These are phyloP conservation scores for Brienomyrus brachyistius DNA, from an alignment of 2,113 vertebrate genomes.

Conservation along the genomic window DNA sequence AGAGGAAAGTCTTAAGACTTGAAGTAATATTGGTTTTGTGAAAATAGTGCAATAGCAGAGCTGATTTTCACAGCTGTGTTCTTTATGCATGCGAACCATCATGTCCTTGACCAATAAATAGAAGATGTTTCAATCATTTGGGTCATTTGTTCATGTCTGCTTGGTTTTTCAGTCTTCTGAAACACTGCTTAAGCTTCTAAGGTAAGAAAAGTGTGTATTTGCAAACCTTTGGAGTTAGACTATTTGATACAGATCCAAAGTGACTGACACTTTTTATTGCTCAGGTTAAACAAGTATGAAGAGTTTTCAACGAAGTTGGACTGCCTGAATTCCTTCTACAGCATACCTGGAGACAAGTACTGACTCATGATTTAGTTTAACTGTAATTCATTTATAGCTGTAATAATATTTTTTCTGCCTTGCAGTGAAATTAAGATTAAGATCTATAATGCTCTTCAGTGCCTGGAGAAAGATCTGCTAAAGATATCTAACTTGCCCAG, in stretches of 20 bases:
- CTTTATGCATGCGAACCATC: background rate
- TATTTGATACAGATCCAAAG: background rate
- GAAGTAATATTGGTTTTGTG: background rate
- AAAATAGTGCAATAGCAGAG: background rate
- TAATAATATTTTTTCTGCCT: background rate
- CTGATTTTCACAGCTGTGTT: background rate
- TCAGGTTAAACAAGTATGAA: conserved; percentile 65
- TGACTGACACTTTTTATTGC: background rate
- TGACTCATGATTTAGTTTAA: background rate
- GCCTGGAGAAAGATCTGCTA: conserved; percentile 63
- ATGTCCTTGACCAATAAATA: background rate
- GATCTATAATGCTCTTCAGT: conserved; percentile 59
- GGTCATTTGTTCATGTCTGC: background rate
- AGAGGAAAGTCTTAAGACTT: background rate
- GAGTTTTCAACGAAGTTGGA: conserved; percentile 64
- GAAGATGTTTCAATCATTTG: background rate
- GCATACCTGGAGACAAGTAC: conserved; percentile 68
- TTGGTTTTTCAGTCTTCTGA: conserved; percentile 57
- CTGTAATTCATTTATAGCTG: background rate
- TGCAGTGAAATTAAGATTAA: conserved; percentile 64
- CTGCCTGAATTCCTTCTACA: conserved; percentile 58
- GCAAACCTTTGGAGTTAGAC: background rate
- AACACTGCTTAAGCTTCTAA: conserved; percentile 61
- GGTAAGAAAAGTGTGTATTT: conserved; percentile 49
- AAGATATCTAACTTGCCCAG: conserved; percentile 58